Base-by-base conservation (phyloP, 2,797 vertebrate species). In the Mus caroli region DNA sequence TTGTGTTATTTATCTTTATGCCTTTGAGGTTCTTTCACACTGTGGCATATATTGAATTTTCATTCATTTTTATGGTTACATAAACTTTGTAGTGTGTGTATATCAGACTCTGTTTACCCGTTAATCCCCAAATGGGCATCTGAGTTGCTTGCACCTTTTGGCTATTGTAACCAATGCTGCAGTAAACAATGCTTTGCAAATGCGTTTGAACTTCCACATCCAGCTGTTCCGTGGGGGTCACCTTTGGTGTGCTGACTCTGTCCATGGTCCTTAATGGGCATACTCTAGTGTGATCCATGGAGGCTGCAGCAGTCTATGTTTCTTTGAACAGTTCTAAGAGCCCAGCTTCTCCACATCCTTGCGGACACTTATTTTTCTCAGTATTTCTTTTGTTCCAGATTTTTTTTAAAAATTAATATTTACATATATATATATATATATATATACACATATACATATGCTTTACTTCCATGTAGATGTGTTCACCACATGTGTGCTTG, bases 231-330 rank as follows among this genome's bases (percentile, higher is more conserved):
- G 12, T 64, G 40, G 26, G 26, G n/a, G 40, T n/a, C 28, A 67
- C 17, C 24, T 15, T n/a, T 9, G 37, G 10, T 31, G 4, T 10
- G 2, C 14, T 5, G 9, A 58, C 6, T 79, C 60, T 88, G 19
- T 0, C 0, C 7, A 10, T 24, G 9, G 24, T 2, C 40, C 78
- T 75, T 28, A 40, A 9, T 19, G 20, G 26, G 58, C 40, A 1
- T 0, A 0, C 28, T 56, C 0, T 1, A 10, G 8, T 54, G 24
- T 14, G 43, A 3, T 50, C 40, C 15, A n/a, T 6, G 26, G 28
- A 1, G 3, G n/a, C 26, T 4, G 12, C 4, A 43, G 11, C 11
- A 11, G 11, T 19, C 46, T 15, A 8, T 4, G 24, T 73, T 56
- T 2, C 24, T 46, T 40, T 26, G 19, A 78, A 26, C 12, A 43